Percentiles rank a stretch among this genome's conserved stretches.
Conservation (phyloP, 2,113 vertebrate genomes). For the Aythya baeri region DNA sequence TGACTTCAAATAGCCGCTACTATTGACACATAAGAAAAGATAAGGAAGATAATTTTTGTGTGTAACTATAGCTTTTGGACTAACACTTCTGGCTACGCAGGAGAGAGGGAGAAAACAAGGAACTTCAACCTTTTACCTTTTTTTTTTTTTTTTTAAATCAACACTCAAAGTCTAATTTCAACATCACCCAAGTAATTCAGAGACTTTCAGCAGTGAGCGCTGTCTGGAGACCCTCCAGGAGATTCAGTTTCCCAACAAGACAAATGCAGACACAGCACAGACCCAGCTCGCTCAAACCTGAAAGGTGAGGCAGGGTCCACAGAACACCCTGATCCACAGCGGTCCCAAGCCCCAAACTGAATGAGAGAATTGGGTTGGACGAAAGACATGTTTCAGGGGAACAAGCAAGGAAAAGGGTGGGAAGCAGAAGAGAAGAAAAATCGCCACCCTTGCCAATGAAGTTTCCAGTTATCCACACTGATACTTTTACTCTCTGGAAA, state of each 20-base stretch:
- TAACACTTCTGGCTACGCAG: neutral
- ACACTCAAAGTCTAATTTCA: neutral
- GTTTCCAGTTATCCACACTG: neutral
- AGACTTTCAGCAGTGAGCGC: fast-evolving
- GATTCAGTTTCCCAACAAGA: neutral
- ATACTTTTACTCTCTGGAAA: neutral
- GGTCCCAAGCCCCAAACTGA: neutral
- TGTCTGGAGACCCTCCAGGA: neutral
- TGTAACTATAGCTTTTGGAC: neutral
- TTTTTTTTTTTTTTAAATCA: neutral
- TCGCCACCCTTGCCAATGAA: neutral
- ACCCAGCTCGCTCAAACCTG: neutral
- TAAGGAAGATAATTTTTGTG: neutral
- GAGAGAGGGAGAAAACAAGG: neutral
- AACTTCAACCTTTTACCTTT: neutral
- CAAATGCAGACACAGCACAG: neutral
- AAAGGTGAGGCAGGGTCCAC: neutral
- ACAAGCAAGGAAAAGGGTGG: neutral
- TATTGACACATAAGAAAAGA: neutral
- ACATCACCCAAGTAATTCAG: neutral
- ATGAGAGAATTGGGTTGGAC: neutral
- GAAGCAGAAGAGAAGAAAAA: neutral
- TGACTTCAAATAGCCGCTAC: neutral
- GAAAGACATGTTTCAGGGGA: neutral
- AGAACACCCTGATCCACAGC: neutral